Base-by-base conservation (phyloP, 2,113 vertebrate genomes). In the Aegotheles bennettii region DNA sequence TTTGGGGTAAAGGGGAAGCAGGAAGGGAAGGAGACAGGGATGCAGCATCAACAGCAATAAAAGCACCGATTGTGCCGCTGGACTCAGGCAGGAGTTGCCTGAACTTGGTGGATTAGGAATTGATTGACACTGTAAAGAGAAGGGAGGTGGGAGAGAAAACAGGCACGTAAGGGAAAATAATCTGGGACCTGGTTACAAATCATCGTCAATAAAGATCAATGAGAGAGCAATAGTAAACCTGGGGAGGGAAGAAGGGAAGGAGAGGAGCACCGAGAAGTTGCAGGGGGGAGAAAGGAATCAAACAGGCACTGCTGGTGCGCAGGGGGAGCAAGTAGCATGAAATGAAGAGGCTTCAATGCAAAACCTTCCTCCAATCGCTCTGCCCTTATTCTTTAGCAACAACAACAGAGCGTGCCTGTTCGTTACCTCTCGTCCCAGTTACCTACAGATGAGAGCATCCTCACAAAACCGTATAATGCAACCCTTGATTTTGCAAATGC, bases 351-450 rank as follows among this genome's bases (percentile, higher is more conserved):
- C 76, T 93, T 57, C 90, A 79, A 17, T 38, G 82, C 43, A 90
- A 95, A 75, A 84, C 51, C 87, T 76, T 95, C 81, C 82, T 59
- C 71, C 91, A 45, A 75, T 85, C 78, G 87, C 94, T 95, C 69
- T 84, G 95, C 89, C 96, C 94, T 95, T 97, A 92, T 96, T 96
- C 90, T 89, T 96, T 71, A 88, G 83, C 93, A 95, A 79, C 86
- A 94, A 92, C 90, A 93, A 96, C 94, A 93, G 81, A 95, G 71
- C 48, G 59, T 19, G 50, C 43, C 74, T 94, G 92, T 71, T 93
- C 83, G 83, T 78, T 96, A 77, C 86, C 95, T 95, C 93, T 85
- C 60, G 79, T 76, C 94, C 93, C 95, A 95, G 95, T 94, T 95
- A 91, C 94, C 92, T 95, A 82, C 88, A 95, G 96, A 95, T 68